A percentile compares a stretch with the other conserved stretches of the same genome.
Conservation (phyloP, 2,113 vertebrate species). For the Zeus faber region DNA sequence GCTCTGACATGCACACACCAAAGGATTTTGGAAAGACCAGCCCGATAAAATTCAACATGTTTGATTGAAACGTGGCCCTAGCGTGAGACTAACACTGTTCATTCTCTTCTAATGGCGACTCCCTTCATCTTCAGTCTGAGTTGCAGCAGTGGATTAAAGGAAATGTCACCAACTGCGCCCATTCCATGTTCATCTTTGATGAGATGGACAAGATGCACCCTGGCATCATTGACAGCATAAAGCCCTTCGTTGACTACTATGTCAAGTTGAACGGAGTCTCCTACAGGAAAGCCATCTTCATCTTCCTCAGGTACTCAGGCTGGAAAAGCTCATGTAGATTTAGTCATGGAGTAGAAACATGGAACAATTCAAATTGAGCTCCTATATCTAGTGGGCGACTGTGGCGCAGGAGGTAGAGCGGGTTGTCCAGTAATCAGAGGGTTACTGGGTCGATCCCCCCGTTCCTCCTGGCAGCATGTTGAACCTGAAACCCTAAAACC, state of each 20-base stretch:
- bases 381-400: no score
- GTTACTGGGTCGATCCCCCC: no score
- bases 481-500: no score
- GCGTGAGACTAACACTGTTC: neutral
- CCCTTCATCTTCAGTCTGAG: slow-evolving; percentile 72
- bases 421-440: no score
- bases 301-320: slow-evolving; percentile 91
- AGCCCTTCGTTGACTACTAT: slow-evolving; percentile 89
- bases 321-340: neutral
- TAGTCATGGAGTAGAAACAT: neutral
- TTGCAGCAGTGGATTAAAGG: slow-evolving; percentile 89
- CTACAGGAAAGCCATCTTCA: slow-evolving; percentile 88
- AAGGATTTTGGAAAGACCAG: no score
- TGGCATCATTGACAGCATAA: slow-evolving; percentile 89
- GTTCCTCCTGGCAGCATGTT: neutral
- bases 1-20: no score
- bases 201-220: slow-evolving; percentile 96
- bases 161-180: slow-evolving; percentile 82
- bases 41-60: no score
- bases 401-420: no score
- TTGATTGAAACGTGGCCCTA: no score
- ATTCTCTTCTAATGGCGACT: neutral
- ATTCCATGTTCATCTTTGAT: slow-evolving; percentile 92
- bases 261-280: slow-evolving; percentile 85
- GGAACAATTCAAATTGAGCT: neutral